Base-by-base conservation (phyloP, 2,888 invertebrate species). In the Acronicta alni region DNA sequence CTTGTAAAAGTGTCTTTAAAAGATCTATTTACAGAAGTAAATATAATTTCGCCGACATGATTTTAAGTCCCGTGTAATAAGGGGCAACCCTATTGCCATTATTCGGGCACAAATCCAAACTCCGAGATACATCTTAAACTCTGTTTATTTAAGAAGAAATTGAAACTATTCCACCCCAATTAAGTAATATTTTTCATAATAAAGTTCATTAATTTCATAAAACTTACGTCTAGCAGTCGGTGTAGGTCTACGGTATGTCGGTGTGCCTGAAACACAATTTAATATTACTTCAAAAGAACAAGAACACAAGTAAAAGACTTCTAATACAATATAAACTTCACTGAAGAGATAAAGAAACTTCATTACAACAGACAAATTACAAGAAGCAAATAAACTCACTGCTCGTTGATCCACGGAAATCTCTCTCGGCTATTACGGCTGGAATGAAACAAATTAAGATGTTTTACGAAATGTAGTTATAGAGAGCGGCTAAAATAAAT, bases 191-290 rank as follows among this genome's bases (percentile, higher is more conserved):
- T 26, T 26, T 12, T 12, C 12, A n/a, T n/a, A n/a, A n/a, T n/a
- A n/a, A 30, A 30, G 12, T 10, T 26, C 26, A 26, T 30, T 9
- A 26, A 32, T 14, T 41, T n/a, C 45, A 6, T 39, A 10, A 8
- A n/a, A 46, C 55, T 55, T 76, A 88, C 89, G 77, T 83, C 86
- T 79, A 8, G 80, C 63, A 26, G 69, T 69, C 8, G 42, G 32
- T 2, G 12, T 23, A 20, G 80, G 66, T 54, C 72, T 57, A 15
- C 53, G 53, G 23, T 54, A 61, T 3, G 65, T 46, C 17, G 81
- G 41, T 49, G 80, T 48, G 69, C 30, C 90, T 91, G 82, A 5
- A 81, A 85, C n/a, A 59, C 66, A 59, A 20, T 18, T 56, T 58
- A 65, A 59, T 54, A 37, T 12, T 10, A 63, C 35, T 32, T 30